Percentiles rank a stretch among this genome's conserved stretches.
Conservation (phyloP, 2,113 vertebrate species). For the Neodontobutis hainanensis region DNA sequence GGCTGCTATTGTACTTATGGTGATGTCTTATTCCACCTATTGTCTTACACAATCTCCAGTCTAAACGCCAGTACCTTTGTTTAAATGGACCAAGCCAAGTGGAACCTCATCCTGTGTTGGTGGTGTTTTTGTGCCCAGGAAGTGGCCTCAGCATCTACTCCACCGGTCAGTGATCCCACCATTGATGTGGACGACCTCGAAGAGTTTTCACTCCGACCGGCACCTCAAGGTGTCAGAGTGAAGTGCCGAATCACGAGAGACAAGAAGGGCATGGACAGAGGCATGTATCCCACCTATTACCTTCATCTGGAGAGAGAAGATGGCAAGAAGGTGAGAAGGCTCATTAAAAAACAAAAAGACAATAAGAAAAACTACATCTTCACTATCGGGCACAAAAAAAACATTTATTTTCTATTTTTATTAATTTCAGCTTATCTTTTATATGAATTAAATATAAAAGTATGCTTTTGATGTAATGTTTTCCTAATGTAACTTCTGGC, state of each 20-base stretch:
- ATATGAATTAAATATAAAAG: neutral
- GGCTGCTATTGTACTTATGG: slow-evolving; percentile 5
- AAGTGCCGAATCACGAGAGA: slow-evolving; percentile 98
- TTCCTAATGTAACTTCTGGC: slow-evolving; percentile 15
- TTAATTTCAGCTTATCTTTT: neutral
- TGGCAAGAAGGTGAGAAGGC: slow-evolving; percentile 90
- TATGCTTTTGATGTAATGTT: neutral
- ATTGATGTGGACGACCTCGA: slow-evolving; percentile 93
- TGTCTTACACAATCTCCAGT: slow-evolving; percentile 25
- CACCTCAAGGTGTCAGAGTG: slow-evolving; percentile 91
- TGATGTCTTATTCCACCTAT: slow-evolving; percentile 17
- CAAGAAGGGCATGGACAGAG: slow-evolving; percentile 99
- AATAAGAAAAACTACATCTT: too few relatives aligned
- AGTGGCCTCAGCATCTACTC: slow-evolving; percentile 91
- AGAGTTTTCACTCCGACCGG: slow-evolving; percentile 92
- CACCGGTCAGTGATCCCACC: slow-evolving; percentile 83
- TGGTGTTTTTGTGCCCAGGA: slow-evolving; percentile 78
- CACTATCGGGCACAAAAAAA: too few relatives aligned
- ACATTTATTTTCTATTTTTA: too few relatives aligned
- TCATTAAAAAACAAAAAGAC: neutral
- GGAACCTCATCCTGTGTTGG: slow-evolving; percentile 2
- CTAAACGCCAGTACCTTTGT: slow-evolving; percentile 44
- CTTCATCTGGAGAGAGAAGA: slow-evolving; percentile 98
- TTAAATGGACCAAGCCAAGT: slow-evolving; percentile 48
- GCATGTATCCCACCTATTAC: slow-evolving; percentile 99